These are phyloP conservation scores for Cnemophilus loriae DNA, from an alignment of 2,113 vertebrate species.

Conservation along the genomic window DNA sequence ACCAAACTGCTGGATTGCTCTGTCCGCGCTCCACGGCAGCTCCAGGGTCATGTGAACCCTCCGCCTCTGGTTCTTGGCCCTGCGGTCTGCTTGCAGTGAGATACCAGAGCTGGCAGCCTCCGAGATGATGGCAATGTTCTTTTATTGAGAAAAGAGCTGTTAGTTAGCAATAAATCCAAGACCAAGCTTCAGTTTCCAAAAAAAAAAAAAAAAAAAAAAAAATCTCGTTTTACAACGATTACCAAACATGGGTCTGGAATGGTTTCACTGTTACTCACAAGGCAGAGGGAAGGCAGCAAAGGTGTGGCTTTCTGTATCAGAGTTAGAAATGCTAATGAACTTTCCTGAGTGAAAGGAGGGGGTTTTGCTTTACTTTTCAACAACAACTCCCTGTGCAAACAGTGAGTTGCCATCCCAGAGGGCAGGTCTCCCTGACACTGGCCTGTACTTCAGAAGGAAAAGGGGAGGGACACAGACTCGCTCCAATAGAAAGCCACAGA, in stretches of 20 bases:
- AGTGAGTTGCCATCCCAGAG: neutral
- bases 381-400: neutral
- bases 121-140: conserved; percentile 98
- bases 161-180: neutral
- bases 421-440: neutral
- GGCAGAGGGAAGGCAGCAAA: neutral
- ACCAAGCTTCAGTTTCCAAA: neutral
- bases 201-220: too few species aligned
- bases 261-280: neutral
- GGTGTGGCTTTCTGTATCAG: neutral
- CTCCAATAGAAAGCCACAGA: neutral
- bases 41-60: conserved; percentile 98
- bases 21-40: conserved; percentile 94
- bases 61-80: conserved; percentile 93
- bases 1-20: conserved; percentile 98
- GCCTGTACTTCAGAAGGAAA: neutral
- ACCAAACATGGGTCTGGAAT: neutral
- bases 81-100: conserved; percentile 92
- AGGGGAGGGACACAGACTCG: neutral
- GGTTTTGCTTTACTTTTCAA: neutral
- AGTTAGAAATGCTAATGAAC: neutral
- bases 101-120: conserved; percentile 98
- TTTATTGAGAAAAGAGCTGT: neutral
- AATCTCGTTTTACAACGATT: neutral
- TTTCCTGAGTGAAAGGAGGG: neutral